Evolutionary conservation across 2,888 invertebrate species (phyloP), one percentile per base, ranked within the genome.

Genomic region (Ennomos fuscantarius): DNA sequence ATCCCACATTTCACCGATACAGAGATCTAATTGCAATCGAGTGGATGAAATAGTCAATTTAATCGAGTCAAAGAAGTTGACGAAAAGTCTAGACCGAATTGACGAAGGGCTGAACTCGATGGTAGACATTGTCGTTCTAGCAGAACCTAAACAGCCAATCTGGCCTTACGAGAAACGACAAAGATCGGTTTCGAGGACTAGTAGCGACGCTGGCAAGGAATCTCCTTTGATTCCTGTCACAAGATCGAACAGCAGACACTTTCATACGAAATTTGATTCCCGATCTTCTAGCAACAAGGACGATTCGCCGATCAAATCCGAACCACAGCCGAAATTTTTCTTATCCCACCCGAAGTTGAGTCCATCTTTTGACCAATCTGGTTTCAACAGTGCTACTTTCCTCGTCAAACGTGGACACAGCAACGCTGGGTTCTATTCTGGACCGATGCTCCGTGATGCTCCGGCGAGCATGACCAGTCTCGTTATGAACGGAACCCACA

Each of bases 51-150:
- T 92, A 46, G 88, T 92, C 0, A 94, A 88, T 43, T 86, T 94
- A 32, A 87, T 94, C 46, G 94, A 94, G 76, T 93, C 94, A 1
- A 93, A 93, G 50, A 93, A 94, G 48, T 79, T 95, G 41, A 95
- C 96, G 0, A 97, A 96, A 83, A 97, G 96, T 66, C 83, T 97
- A 45, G 96, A 97, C 66, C 93, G 96, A 55, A 95, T 97, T 40
- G 96, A 96, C 74, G 94, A 94, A 77, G 94, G 96, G 12, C 79
- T 96, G 24, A 94, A 95, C 72, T 93, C 95, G 0, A 94, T 96
- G 93, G 94, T 95, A 0, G 94, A 95, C 71, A 95, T 96, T 36
- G 94, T 96, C 0, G 92, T 95, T 62, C 93, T 94, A n/a, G 86
- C 93, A 6, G 93, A 94, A 55, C 93, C 93, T 3, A 89, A 84